Conservation (phyloP, 2,888 invertebrate species). For the Drosophila pseudotalamancana region DNA sequence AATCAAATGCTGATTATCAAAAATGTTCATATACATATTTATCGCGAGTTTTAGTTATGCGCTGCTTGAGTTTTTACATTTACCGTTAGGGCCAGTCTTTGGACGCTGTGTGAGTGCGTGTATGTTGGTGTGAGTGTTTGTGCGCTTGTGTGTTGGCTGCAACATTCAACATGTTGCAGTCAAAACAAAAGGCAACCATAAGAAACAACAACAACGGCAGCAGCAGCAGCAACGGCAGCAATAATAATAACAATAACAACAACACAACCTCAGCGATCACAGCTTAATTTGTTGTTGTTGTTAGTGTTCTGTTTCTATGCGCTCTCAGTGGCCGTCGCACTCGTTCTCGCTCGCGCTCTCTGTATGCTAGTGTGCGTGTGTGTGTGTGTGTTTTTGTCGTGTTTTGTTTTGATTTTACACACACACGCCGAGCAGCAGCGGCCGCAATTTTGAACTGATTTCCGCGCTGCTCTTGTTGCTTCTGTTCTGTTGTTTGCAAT, state of each 20-base stretch:
- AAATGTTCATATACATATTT: conserved; percentile 8
- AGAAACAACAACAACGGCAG: conserved; percentile 34
- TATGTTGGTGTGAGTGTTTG: conserved; percentile 11
- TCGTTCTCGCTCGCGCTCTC: neutral
- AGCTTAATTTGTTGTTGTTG: conserved; percentile 41
- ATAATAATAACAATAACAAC: conserved; percentile 24
- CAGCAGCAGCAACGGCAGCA: conserved; percentile 31
- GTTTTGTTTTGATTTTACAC: conserved; percentile 76
- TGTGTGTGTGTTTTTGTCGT: conserved; percentile 59
- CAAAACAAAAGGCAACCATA: conserved; percentile 49
- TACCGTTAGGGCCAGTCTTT: conserved; percentile 50
- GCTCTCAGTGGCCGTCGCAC: conserved; percentile 20
- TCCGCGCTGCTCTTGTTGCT: conserved; percentile 46
- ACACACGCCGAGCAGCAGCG: conserved; percentile 35
- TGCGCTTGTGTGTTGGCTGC: conserved; percentile 33
- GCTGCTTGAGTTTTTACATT: conserved; percentile 53
- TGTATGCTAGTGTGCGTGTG: neutral
- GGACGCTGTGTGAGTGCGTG: conserved; percentile 13
- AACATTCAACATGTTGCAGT: conserved; percentile 73
- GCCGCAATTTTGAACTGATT: conserved; percentile 58
- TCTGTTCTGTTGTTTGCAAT: conserved; percentile 57
- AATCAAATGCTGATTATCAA: conserved; percentile 16
- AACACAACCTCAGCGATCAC: conserved; percentile 39
- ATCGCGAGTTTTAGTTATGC: conserved; percentile 35
- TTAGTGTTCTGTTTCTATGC: conserved; percentile 46